Percentiles rank a stretch among this genome's conserved stretches.
These are phyloP conservation scores for Urosaurus nigricauda DNA, from an alignment of 2,797 vertebrate species.

Conservation along the genomic window DNA sequence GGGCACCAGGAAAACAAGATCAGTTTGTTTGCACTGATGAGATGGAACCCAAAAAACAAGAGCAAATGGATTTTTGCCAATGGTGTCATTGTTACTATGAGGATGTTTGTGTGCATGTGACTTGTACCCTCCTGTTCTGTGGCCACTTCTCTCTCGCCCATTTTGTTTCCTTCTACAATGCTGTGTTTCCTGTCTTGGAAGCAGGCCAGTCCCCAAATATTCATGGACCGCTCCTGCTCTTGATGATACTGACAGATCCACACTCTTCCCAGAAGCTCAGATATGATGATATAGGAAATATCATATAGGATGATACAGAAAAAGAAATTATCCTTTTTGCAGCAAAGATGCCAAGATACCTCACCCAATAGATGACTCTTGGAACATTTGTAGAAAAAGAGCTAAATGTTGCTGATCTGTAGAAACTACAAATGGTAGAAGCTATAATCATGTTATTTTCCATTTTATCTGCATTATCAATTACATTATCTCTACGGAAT, in stretches of 20 bases:
- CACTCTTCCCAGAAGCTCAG: not conserved
- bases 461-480: not conserved
- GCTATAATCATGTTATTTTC: not conserved
- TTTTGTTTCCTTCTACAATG: not conserved
- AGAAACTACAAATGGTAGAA: not conserved
- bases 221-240: not conserved
- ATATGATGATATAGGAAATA: conserved; percentile 4
- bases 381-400: not conserved
- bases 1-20: conserved; percentile 48
- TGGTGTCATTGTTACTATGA: conserved; percentile 8
- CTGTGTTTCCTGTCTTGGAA: conserved; percentile 28
- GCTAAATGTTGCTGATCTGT: not conserved
- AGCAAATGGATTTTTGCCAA: not conserved
- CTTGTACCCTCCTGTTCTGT: not conserved
- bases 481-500: not conserved
- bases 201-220: conserved; percentile 21
- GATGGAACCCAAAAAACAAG: conserved; percentile 23
- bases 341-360: not conserved
- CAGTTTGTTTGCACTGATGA: conserved; percentile 30
- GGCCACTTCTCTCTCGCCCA: not conserved
- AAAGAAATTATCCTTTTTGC: not conserved
- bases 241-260: not conserved
- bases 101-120: not conserved
- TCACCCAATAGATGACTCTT: not conserved
- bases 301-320: too few relatives aligned